Conservation (phyloP, 30 jellyfish, hydroid and myxozoan genomes). For the Hydractinia symbiolongicarpus region DNA sequence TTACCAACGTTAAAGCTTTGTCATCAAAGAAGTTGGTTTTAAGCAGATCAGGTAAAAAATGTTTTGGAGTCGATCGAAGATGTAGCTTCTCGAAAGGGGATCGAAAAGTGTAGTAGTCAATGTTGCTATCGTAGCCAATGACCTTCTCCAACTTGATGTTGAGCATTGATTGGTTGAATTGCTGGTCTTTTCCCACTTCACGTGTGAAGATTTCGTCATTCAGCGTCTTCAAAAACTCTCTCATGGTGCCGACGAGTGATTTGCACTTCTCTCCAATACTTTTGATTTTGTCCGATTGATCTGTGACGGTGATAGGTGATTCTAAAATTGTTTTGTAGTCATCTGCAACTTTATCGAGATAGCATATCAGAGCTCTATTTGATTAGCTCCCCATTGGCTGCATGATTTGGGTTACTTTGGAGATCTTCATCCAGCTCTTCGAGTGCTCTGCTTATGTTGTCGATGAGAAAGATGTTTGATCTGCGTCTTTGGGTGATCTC, state of each 20-base stretch:
- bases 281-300: constrained; percentile 5
- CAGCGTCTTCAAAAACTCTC: background rate
- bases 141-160: constrained; percentile 3
- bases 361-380: no score
- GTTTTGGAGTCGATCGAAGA: constrained; percentile 4
- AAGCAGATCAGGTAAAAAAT: constrained; percentile 1
- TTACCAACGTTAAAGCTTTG: background rate
- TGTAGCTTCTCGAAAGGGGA: constrained; percentile 5
- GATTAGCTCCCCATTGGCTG: constrained; percentile 6
- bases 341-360: no score
- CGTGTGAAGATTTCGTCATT: background rate
- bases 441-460: background rate
- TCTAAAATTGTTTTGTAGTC: constrained; percentile 6
- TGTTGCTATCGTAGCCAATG: background rate
- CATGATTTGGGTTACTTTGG: background rate
- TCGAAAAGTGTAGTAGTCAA: constrained; percentile 9
- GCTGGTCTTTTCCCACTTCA: background rate
- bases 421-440: constrained; percentile 9
- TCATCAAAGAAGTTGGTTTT: background rate
- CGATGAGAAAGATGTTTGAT: constrained; percentile 1
- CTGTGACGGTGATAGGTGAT: constrained; percentile 5
- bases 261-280: constrained; percentile 7
- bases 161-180: constrained; percentile 7
- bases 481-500: background rate
- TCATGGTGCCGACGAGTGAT: background rate